Percentiles rank a stretch among this genome's conserved stretches.
Conservation (phyloP, 2,888 invertebrate species). For the Achlya flavicornis region DNA sequence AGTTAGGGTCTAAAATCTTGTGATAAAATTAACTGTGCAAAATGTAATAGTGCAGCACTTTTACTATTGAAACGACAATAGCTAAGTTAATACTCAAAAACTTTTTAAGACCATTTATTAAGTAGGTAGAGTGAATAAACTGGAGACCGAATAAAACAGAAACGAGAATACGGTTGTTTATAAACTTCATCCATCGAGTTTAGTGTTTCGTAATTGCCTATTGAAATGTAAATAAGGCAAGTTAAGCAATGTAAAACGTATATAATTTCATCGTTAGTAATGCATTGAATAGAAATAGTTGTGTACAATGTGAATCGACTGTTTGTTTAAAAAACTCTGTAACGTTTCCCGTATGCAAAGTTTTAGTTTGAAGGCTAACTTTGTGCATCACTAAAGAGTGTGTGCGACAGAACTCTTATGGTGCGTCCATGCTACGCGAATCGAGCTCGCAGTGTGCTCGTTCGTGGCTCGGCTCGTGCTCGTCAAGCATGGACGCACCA, state of each 20-base stretch:
- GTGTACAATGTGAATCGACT: slow-evolving; percentile 20
- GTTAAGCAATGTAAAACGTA: slow-evolving; percentile 13
- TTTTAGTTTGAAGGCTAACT: slow-evolving; percentile 50
- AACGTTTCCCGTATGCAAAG: slow-evolving; percentile 46
- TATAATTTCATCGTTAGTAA: slow-evolving; percentile 13
- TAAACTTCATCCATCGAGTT: slow-evolving; percentile 38
- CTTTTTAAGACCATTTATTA: slow-evolving; percentile 58
- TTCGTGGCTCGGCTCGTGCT: too few relatives aligned
- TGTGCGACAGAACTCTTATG: slow-evolving; percentile 60
- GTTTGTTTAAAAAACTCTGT: slow-evolving; percentile 53
- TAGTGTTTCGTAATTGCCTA: slow-evolving; percentile 25
- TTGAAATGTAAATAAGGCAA: slow-evolving; percentile 19
- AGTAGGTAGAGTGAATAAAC: slow-evolving; percentile 39
- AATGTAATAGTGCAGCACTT: slow-evolving; percentile 28
- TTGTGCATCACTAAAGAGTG: slow-evolving; percentile 56
- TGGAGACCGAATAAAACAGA: slow-evolving; percentile 48
- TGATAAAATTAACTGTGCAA: too few relatives aligned
- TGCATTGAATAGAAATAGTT: slow-evolving; percentile 15
- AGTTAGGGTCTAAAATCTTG: background rate
- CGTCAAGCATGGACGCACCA: too few relatives aligned
- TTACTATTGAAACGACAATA: slow-evolving; percentile 40
- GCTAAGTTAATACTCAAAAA: slow-evolving; percentile 43
- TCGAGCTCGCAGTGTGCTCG: too few relatives aligned
- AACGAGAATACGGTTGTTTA: slow-evolving; percentile 35
- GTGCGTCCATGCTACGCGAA: too few relatives aligned